Conservation (phyloP, 1,140 invertebrate species). For the Aporrectodea caliginosa region DNA sequence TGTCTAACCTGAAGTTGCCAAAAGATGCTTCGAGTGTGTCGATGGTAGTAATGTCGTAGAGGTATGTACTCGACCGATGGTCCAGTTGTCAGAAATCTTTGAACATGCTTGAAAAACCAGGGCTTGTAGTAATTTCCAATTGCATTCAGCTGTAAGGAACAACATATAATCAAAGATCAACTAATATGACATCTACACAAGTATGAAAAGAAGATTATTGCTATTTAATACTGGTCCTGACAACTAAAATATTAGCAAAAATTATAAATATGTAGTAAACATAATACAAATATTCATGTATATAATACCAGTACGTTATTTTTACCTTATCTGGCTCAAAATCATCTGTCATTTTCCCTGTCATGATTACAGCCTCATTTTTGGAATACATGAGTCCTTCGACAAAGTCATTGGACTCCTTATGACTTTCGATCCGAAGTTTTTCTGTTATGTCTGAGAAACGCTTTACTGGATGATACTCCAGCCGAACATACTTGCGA, state of each 20-base stretch:
- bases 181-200: too few relatives aligned
- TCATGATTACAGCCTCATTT: constrained; percentile 71
- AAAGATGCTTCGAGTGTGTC: constrained; percentile 74
- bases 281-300: background rate
- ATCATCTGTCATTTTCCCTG: constrained; percentile 63
- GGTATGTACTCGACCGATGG: constrained; percentile 69
- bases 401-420: constrained; percentile 67
- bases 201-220: too few relatives aligned
- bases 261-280: too few relatives aligned
- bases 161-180: too few relatives aligned
- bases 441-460: constrained; percentile 54
- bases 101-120: constrained; percentile 79
- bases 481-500: constrained; percentile 60
- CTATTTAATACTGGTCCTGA: too few relatives aligned
- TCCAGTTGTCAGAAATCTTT: constrained; percentile 57
- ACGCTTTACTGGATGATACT: constrained; percentile 66
- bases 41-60: constrained; percentile 74
- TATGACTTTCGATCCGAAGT: constrained; percentile 59
- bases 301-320: background rate
- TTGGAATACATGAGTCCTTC: constrained; percentile 68
- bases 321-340: constrained; percentile 63
- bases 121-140: constrained; percentile 76
- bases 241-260: too few relatives aligned
- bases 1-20: constrained; percentile 76
- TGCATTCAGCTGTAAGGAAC: constrained; percentile 64